Evolutionary conservation across 2,113 vertebrate species (phyloP), one percentile per base, ranked within the genome.

Genomic region (Entelurus aequoreus): DNA sequence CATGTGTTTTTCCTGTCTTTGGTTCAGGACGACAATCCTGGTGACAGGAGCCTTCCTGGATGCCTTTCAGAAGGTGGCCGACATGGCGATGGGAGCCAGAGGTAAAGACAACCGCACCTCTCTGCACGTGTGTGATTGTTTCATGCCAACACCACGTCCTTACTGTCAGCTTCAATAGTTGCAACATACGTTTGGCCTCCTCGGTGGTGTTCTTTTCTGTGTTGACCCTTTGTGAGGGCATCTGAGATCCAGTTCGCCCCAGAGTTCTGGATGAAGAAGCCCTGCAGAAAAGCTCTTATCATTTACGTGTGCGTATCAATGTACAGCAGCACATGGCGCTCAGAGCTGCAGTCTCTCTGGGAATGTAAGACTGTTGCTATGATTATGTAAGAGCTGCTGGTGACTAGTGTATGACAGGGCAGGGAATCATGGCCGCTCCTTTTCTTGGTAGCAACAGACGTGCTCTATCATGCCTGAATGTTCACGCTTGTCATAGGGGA

Each of bases 51-150:
- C 92, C 5, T 93, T 93, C 82, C 76, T 93, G 66, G 92, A 93
- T 19, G 90, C 92, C 19, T 93, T 93, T 79, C 92, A 93, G 85
- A 93, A 93, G 80, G 90, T 93, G 53, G 92, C 92, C 7, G 92
- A 93, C 84, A 88, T 93, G 85, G 92, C 92, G 2, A 93, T 90
- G 0, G 90, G 91, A 60, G 92, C 92, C 51, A 83, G 90, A 87
- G 92, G 92, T 92, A 79, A 72, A 65, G 47, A 48, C 58, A 56
- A 6, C 16, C 7, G 56, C 13, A 15, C 6, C 15, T 38, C 13
- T 50, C 0, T 0, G 7, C n/a, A 38, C 12, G n/a, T 44, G n/a
- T 42, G 10, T 44, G 38, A 44, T 57, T 40, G 1, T 57, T 44
- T 37, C 3, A 28, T 28, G 28, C 28, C 28, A 28, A 28, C 28